Evolutionary conservation across 2,113 vertebrate species (phyloP).

Genomic region (Scalopus aquaticus): DNA sequence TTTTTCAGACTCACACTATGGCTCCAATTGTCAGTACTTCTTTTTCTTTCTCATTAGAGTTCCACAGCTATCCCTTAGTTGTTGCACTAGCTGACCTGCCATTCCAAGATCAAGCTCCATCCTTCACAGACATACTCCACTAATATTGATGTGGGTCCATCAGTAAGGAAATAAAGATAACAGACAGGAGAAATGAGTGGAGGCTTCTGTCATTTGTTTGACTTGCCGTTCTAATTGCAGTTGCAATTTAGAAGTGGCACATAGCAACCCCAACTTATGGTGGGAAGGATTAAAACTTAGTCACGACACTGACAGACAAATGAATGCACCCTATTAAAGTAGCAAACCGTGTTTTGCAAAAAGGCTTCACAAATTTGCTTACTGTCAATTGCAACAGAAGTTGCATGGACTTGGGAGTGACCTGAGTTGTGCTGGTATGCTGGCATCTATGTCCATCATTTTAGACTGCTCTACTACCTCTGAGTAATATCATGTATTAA

Average conservation of each 20-base stretch:
- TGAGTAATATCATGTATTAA: accelerated
- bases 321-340: not conserved
- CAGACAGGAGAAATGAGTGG: not conserved
- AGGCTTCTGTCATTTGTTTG: not conserved
- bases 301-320: accelerated
- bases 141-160: not conserved
- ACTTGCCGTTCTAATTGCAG: not conserved
- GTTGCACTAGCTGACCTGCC: not conserved
- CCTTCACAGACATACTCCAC: not conserved
- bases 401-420: accelerated
- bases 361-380: not conserved
- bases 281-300: not conserved
- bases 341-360: not conserved
- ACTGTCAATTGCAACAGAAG: not conserved
- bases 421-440: accelerated
- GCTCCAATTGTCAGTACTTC: not conserved
- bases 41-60: not conserved
- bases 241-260: not conserved
- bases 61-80: not conserved
- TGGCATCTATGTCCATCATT: accelerated
- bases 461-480: accelerated
- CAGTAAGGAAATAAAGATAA: not conserved
- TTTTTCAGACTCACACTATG: not conserved
- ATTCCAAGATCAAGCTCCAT: not conserved
- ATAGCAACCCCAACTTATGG: accelerated